Base-by-base conservation (phyloP, 2,888 invertebrate genomes). In the Acleris laterana region DNA sequence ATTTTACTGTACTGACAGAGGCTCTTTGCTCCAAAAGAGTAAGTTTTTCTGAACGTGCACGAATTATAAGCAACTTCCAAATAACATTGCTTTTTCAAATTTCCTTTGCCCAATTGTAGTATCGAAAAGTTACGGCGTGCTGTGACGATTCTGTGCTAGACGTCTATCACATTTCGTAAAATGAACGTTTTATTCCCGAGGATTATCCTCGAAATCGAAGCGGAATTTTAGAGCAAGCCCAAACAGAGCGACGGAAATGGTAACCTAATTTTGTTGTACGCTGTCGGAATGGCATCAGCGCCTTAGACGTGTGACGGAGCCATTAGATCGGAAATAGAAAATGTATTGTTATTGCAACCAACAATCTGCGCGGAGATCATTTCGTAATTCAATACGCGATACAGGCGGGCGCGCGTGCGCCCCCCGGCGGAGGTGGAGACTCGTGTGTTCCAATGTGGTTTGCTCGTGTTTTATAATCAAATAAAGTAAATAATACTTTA, bases 261-360 rank as follows among this genome's bases (percentile, higher is more conserved):
- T 89, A 89, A 89, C 84, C 83, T 85, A 84, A 90, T 90, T 89
- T 87, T 80, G 80, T 81, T 77, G 79, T 78, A 77, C 81, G 77
- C 76, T 74, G 73, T 71, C 71, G 76, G 74, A 73, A 74, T 74
- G 74, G 74, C 77, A 71, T 70, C 51, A 73, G 73, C 70, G 66
- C 69, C 75, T 72, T 70, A 71, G 74, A 74, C 77, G 72, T 76
- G 76, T 73, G 78, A 77, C 73, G 72, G 71, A 76, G 68, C 82
- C 83, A 86, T 87, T 88, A 86, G 78, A 86, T 86, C 72, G 74
- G 78, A 85, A 86, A 85, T 88, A 82, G 83, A 86, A 88, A 88
- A 87, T 84, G 84, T 78, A 77, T 74, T 80, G 78, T 81, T 78
- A 74, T 81, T 74, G 78, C 83, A 82, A 82, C 81, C 79, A 77